These are phyloP conservation scores for Gallinago undulata DNA, from an alignment of 2,113 vertebrate species.

Conservation along the genomic window DNA sequence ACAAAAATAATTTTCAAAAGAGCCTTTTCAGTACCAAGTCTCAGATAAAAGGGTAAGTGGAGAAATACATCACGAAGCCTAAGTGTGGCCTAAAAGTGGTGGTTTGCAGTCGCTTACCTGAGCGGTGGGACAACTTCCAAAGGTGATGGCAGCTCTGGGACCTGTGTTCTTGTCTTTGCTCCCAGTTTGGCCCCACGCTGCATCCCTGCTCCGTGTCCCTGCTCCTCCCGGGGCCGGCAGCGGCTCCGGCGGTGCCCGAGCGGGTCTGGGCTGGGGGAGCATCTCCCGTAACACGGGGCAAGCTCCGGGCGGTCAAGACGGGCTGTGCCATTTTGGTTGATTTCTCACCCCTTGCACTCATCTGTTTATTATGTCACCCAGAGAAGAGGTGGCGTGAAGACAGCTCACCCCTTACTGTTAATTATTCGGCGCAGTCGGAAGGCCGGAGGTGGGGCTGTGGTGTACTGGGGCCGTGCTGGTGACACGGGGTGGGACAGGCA, in stretches of 20 bases:
- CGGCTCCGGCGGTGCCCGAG: neutral
- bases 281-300: neutral
- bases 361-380: neutral
- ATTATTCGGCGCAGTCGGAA: neutral
- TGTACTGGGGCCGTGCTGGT: neutral
- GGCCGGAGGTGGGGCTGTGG: neutral
- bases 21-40: neutral
- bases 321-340: neutral
- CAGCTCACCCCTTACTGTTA: neutral
- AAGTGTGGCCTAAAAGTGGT: neutral
- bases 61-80: neutral
- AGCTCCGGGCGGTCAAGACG: fast-evolving
- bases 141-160: neutral
- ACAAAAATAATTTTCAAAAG: neutral
- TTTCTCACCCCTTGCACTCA: neutral
- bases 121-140: neutral
- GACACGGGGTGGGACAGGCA: fast-evolving
- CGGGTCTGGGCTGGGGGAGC: neutral
- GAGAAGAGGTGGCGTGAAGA: neutral
- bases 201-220: neutral
- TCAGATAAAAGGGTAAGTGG: neutral
- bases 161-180: neutral
- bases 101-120: neutral
- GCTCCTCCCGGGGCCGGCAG: neutral
- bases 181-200: neutral